Conservation (phyloP, 2,797 vertebrate genomes). For the Microctenopoma lineatum region DNA sequence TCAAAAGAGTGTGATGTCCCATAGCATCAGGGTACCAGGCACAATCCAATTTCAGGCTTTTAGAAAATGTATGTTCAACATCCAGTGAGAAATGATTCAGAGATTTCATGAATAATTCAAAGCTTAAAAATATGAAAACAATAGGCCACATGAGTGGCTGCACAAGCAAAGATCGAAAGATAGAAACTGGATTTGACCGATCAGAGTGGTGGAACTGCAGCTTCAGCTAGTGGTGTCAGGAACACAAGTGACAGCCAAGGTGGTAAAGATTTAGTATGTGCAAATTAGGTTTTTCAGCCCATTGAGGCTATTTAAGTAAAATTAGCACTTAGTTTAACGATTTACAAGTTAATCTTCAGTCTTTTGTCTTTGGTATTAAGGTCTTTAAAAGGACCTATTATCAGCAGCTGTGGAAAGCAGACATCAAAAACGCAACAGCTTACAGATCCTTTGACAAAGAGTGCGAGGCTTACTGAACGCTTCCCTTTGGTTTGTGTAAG, state of each 20-base stretch:
- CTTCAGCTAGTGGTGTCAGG: constrained; percentile 43
- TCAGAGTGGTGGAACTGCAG: constrained; percentile 38
- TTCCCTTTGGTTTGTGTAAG: constrained; percentile 1
- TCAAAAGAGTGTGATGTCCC: constrained; percentile 64
- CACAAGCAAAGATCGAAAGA: constrained; percentile 21
- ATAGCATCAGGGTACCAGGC: constrained; percentile 49
- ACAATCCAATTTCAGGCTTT: constrained; percentile 68
- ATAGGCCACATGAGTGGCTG: constrained; percentile 46
- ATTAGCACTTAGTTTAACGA: constrained; percentile 39
- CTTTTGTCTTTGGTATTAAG: constrained; percentile 30
- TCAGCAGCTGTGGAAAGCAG: neutral
- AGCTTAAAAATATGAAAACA: constrained; percentile 62
- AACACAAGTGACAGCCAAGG: constrained; percentile 17
- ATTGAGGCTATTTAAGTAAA: constrained; percentile 37
- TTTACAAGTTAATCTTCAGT: constrained; percentile 44
- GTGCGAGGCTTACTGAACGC: neutral
- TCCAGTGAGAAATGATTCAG: constrained; percentile 63
- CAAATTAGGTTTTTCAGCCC: constrained; percentile 29
- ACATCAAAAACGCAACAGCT: constrained; percentile 7
- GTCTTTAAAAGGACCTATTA: constrained; percentile 23
- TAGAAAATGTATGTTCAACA: constrained; percentile 71
- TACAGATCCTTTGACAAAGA: neutral
- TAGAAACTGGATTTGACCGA: constrained; percentile 39
- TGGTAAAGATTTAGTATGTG: constrained; percentile 15
- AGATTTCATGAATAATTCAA: constrained; percentile 79